phyloP scores from a whole-genome alignment of 2,888 invertebrate species.

The Boloria selene region DNA sequence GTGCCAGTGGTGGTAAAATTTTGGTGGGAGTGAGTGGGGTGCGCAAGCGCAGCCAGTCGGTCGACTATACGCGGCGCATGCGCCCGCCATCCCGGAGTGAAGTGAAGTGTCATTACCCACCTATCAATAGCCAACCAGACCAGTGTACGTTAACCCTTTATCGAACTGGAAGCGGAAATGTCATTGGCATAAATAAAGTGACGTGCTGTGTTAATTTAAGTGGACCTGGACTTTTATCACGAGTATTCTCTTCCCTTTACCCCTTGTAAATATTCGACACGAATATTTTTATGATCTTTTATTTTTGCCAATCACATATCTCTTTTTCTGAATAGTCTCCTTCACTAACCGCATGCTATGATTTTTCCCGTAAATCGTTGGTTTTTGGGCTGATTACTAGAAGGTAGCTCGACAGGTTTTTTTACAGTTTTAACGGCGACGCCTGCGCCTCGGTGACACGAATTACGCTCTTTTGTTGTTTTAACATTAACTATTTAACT shows the following conservation, averaged over 20 bases:
- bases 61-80: constrained; percentile 67
- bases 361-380: constrained; percentile 43
- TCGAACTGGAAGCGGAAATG: constrained; percentile 53
- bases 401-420: constrained; percentile 75
- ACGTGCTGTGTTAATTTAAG: constrained; percentile 65
- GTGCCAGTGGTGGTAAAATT: constrained; percentile 72
- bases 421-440: constrained; percentile 78
- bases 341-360: constrained; percentile 66
- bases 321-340: constrained; percentile 59
- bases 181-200: constrained; percentile 81
- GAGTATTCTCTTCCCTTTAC: constrained; percentile 49
- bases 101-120: constrained; percentile 50
- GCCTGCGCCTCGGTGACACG: constrained; percentile 51
- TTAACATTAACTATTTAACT: constrained; percentile 28
- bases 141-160: constrained; percentile 66
- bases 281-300: constrained; percentile 63
- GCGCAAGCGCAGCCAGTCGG: constrained; percentile 76
- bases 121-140: constrained; percentile 24
- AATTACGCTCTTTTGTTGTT: constrained; percentile 39
- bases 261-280: constrained; percentile 68
- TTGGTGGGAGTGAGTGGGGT: constrained; percentile 81
- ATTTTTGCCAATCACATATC: constrained; percentile 80
- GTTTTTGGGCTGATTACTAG: constrained; percentile 71
- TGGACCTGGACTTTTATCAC: constrained; percentile 63
- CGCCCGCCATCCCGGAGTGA: constrained; percentile 62